phyloP scores from a whole-genome alignment of 1,140 invertebrate genomes.

The Dreissena polymorpha region DNA sequence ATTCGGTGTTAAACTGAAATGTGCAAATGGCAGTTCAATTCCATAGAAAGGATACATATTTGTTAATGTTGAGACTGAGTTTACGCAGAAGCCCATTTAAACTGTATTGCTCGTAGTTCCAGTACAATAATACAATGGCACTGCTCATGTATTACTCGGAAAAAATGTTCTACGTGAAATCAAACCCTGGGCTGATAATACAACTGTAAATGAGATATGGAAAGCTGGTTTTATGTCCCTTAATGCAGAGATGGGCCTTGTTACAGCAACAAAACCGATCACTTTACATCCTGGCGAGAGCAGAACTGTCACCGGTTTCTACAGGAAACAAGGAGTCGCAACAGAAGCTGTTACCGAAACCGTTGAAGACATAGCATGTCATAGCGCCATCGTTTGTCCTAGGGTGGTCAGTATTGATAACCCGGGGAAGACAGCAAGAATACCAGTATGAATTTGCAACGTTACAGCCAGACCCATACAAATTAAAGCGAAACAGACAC shows the following conservation, averaged over 20 bases:
- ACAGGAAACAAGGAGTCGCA: not conserved
- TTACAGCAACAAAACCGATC: conserved; percentile 2
- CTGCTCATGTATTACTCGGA: too few species aligned
- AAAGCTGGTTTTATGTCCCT: too few species aligned
- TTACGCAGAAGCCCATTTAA: too few species aligned
- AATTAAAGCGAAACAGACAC: conserved; percentile 1
- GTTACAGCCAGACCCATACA: conserved; percentile 32
- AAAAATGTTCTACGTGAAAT: too few species aligned
- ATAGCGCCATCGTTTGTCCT: conserved; percentile 19
- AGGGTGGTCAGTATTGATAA: conserved; percentile 44
- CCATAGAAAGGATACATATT: too few species aligned
- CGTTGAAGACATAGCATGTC: not conserved
- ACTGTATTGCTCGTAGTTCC: too few species aligned
- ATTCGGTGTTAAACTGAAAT: too few species aligned
- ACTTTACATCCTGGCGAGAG: not conserved
- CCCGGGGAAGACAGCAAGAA: conserved; percentile 8
- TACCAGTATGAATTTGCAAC: conserved; percentile 51
- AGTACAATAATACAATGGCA: too few species aligned
- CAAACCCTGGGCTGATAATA: too few species aligned
- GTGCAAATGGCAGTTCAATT: too few species aligned
- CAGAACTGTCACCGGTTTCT: conserved; percentile 9
- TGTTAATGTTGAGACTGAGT: too few species aligned
- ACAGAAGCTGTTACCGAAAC: conserved; percentile 1
- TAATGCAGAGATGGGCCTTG: not conserved
- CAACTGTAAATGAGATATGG: too few species aligned